Conservation (phyloP, 2,797 vertebrate species). For the Helostoma temminkii region DNA sequence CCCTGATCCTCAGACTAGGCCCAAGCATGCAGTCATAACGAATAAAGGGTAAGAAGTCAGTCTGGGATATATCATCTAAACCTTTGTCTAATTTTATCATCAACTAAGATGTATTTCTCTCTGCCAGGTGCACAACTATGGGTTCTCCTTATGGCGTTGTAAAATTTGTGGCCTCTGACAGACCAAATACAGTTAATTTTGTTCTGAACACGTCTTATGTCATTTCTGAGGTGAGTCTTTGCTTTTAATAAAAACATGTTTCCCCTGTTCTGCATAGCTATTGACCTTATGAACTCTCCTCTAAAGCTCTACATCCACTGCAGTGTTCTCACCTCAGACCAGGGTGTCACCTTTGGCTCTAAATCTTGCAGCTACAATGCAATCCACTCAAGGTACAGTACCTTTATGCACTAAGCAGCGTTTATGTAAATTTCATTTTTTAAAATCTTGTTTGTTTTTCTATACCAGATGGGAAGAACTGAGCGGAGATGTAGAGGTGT, state of each 20-base stretch:
- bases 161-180: slow-evolving; percentile 59
- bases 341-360: slow-evolving; percentile 50
- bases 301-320: slow-evolving; percentile 79
- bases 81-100: neutral
- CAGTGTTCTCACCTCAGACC: slow-evolving; percentile 63
- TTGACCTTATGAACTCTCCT: neutral
- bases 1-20: slow-evolving; percentile 52
- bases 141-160: slow-evolving; percentile 51
- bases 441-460: neutral
- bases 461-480: slow-evolving; percentile 78
- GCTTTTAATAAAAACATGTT: fast-evolving
- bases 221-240: slow-evolving; percentile 65
- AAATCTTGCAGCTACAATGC: slow-evolving; percentile 82
- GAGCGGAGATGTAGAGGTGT: slow-evolving; percentile 60
- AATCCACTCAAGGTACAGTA: slow-evolving; percentile 64
- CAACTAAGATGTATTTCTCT: neutral
- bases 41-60: slow-evolving; percentile 77
- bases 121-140: slow-evolving; percentile 70
- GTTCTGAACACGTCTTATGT: slow-evolving; percentile 68
- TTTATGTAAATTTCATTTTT: neutral
- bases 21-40: slow-evolving; percentile 56
- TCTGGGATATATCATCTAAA: neutral
- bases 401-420: neutral
- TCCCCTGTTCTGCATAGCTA: neutral
- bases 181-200: slow-evolving; percentile 61